phyloP scores from a whole-genome alignment of 2,888 invertebrate species.

The Phyto melanocephala region DNA sequence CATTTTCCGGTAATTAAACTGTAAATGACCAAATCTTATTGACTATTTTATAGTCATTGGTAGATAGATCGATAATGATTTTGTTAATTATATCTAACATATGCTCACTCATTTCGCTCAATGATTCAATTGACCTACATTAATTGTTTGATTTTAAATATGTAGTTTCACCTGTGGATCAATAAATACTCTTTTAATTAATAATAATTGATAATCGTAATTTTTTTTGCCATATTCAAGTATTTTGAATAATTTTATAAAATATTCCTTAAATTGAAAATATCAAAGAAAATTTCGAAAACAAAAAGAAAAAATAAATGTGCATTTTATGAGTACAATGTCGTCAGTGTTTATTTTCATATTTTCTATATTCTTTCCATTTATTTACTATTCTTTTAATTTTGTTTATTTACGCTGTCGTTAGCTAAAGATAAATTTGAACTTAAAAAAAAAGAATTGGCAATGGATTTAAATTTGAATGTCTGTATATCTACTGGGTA shows the following conservation, averaged over 20 bases:
- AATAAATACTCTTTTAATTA: slow-evolving; percentile 8
- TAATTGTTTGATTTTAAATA: slow-evolving; percentile 17
- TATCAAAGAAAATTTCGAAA: not conserved
- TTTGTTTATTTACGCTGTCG: slow-evolving; percentile 30
- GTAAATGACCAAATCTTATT: not conserved
- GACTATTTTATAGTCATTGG: not conserved
- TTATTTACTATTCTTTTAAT: not conserved
- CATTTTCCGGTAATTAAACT: not conserved
- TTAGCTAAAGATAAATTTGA: slow-evolving; percentile 54
- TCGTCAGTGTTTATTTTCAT: slow-evolving; percentile 66
- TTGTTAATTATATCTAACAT: slow-evolving; percentile 13
- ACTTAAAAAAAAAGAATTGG: slow-evolving; percentile 43
- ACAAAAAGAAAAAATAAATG: not conserved
- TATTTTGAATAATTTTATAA: not conserved
- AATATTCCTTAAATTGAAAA: not conserved
- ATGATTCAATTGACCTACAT: slow-evolving; percentile 23
- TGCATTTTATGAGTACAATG: slow-evolving; percentile 35
- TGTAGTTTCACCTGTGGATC: slow-evolving; percentile 33
- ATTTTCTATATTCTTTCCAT: slow-evolving; percentile 43
- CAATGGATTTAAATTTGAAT: slow-evolving; percentile 28
- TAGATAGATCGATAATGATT: not conserved
- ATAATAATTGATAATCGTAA: no score
- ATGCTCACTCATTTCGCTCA: slow-evolving; percentile 13
- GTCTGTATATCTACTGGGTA: not conserved
- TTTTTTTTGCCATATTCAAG: not conserved